phyloP scores from a whole-genome alignment of 2,797 vertebrate genomes.

The Hydrocynus forskahlii region DNA sequence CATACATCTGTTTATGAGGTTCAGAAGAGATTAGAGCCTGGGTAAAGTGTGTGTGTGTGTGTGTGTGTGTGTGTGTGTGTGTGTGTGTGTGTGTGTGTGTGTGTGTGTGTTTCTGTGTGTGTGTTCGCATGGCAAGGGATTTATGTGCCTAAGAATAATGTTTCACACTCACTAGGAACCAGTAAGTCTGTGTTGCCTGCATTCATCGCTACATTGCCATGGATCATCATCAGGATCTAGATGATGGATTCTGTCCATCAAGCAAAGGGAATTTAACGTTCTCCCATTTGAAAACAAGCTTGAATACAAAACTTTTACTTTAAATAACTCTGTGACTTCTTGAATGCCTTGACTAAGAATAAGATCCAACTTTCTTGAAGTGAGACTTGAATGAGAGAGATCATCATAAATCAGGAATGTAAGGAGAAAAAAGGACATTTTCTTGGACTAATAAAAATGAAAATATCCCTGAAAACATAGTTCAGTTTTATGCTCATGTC shows the following conservation, averaged over 20 bases:
- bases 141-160: slow-evolving; percentile 1
- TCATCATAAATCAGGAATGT: neutral
- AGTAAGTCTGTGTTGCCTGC: neutral
- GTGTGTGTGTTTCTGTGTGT: too few relatives aligned
- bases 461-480: too few relatives aligned
- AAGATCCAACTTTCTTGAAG: neutral
- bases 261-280: neutral
- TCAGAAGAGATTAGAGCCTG: slow-evolving; percentile 36
- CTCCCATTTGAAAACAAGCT: neutral
- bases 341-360: neutral
- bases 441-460: neutral
- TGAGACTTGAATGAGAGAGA: neutral
- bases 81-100: neutral
- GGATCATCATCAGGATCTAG: neutral
- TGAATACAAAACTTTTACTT: neutral
- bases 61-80: neutral
- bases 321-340: neutral
- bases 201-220: neutral
- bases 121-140: neutral
- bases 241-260: neutral
- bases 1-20: slow-evolving; percentile 40
- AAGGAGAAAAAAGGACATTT: neutral
- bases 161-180: neutral
- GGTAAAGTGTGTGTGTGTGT: neutral
- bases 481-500: too few relatives aligned